Base-by-base conservation (phyloP, 2,888 invertebrate species). In the Sarcophaga carnaria region DNA sequence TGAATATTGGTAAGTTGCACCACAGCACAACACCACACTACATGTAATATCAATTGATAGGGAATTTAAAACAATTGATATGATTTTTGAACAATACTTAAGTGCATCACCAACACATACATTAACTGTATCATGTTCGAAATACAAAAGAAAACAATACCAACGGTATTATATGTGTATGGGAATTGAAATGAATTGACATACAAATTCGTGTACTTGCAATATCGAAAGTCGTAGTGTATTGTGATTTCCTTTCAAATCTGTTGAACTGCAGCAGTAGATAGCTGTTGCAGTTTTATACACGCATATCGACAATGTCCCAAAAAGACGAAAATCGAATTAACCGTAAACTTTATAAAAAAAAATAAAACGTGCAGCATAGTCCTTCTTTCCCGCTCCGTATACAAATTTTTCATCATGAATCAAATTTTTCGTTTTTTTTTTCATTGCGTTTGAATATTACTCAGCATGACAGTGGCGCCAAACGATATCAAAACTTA, bases 401-500 rank as follows among this genome's bases (percentile, higher is more conserved):
- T 20, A 20, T 8, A 20, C n/a, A 62, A 62, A 62, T 62, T 62
- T 6, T 6, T 37, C 37, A 6, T 37, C 37, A 6, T 37, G 3
- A 54, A 0, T 6, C 3, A 60, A 60, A 60, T 60, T 60, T 4
- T 27, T 27, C 27, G 2, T 49, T 12, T 49, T 2, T 49, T 2
- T 71, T 54, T 54, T 6, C 0, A 2, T 14, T 25, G 54, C 27
- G 20, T 54, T 11, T 14, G 3, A 49, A 49, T 63, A 77, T 74
- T 54, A 59, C 49, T 49, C 12, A 49, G 49, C 59, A 78, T 80
- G 79, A 81, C 81, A 84, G 79, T 88, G 88, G 88, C 88, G 88
- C 88, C 88, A 88, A 88, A 86, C 76, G 87, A 87, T 86, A 88
- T 88, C 88, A 87, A 82, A 87, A 87, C 87, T 87, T 84, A 80